Base-by-base conservation (phyloP, 2,113 vertebrate genomes). In the Climacteris rufus region DNA sequence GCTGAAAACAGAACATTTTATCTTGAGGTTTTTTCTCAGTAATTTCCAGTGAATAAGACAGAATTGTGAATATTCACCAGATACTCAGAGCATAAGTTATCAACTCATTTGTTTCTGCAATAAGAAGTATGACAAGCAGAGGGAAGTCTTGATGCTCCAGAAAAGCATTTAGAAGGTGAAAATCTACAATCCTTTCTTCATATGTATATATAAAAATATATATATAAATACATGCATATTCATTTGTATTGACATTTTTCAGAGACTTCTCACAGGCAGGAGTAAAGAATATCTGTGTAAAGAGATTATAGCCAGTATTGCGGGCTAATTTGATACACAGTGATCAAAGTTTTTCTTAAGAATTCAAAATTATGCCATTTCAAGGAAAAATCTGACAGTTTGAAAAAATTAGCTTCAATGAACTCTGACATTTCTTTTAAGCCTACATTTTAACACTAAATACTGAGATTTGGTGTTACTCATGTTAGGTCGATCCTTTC, bases 11-110 rank as follows among this genome's bases (percentile, higher is more conserved):
- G 88, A 96, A 53, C 6, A 37, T 56, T 71, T 89, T 45, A 60
- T 69, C 86, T 90, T 56, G 89, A 79, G 22, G 2, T 40, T 27
- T 85, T 70, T 42, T 66, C 64, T 91, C 40, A 60, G n/a, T 52
- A 69, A 35, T 87, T 96, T 95, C 88, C 44, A 56, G 25, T 53
- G 49, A 64, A 42, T 90, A 92, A 94, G 28, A 68, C 19, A 45
- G 11, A 88, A 89, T 54, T 79, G 90, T 87, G 79, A 80, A 69
- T 81, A 87, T 89, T 87, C 47, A 89, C 57, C 39, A 64, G 59
- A 57, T 54, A 89, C 18, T 39, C 57, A n/a, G 53, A 94, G 63
- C 19, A 13, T 49, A 94, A 95, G 66, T 81, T 83, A 96, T 97
- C 78, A 92, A 59, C 22, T 79, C 22, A 80, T 90, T 90, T 95